These are phyloP conservation scores for Oncorhynchus masou DNA, from an alignment of 2,113 vertebrate genomes.

Conservation along the genomic window DNA sequence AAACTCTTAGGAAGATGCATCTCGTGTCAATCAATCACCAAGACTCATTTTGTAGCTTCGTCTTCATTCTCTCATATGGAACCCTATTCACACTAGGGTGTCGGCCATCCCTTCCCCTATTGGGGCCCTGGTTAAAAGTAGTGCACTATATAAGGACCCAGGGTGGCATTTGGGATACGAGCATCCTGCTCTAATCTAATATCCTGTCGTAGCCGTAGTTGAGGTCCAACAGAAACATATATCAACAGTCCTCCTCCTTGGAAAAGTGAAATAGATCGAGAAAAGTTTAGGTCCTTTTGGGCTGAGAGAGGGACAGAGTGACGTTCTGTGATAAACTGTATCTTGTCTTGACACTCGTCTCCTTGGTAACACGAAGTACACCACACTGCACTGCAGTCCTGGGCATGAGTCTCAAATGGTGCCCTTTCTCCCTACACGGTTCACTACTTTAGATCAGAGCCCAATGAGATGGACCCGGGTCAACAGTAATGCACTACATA, in stretches of 20 bases:
- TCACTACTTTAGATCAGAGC: too few relatives aligned
- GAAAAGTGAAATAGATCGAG: not conserved
- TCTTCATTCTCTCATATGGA: not conserved
- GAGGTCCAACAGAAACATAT: conserved; percentile 9
- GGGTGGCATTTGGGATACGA: too few relatives aligned
- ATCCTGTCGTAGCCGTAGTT: not conserved
- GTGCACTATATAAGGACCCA: too few relatives aligned
- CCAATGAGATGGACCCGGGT: too few relatives aligned
- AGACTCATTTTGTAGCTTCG: conserved; percentile 26
- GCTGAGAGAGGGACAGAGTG: not conserved
- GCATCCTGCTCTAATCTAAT: not conserved
- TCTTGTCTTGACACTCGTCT: not conserved
- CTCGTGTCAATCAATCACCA: conserved; percentile 35
- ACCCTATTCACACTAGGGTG: not conserved
- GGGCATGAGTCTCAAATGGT: too few relatives aligned
- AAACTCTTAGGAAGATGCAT: conserved; percentile 18
- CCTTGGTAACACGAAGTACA: not conserved
- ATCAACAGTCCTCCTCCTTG: not conserved
- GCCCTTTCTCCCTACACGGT: too few relatives aligned
- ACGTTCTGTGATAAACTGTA: not conserved
- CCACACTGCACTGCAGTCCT: not conserved
- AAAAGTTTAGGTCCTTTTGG: not conserved
- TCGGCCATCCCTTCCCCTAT: too few relatives aligned
- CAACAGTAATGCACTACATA: not conserved
- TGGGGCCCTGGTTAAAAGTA: too few relatives aligned